Conservation (phyloP, 2,888 invertebrate genomes). For the Pilophorus perplexus region DNA sequence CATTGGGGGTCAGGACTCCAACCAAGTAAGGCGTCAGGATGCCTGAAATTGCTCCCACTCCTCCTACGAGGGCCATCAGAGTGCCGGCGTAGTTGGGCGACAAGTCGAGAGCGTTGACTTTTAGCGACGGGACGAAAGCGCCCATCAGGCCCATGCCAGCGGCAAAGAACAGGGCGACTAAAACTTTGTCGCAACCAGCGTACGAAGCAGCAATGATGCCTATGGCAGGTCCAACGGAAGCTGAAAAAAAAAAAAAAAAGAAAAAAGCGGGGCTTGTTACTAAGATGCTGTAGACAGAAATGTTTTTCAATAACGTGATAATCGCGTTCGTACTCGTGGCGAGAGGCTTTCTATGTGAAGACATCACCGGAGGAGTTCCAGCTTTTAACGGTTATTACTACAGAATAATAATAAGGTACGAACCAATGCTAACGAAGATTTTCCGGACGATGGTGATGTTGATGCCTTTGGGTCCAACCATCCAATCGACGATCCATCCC, state of each 20-base stretch:
- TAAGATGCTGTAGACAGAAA: no score
- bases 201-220: conserved; percentile 50
- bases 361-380: not conserved
- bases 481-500: conserved; percentile 67
- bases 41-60: conserved; percentile 62
- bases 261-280: not conserved
- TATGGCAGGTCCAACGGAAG: conserved; percentile 49
- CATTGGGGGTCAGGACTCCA: conserved; percentile 60
- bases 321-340: no score
- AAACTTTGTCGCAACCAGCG: conserved; percentile 60
- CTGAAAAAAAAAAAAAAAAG: conserved; percentile 43
- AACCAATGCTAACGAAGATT: conserved; percentile 57
- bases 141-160: conserved; percentile 69
- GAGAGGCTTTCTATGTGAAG: no score
- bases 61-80: conserved; percentile 63
- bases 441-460: conserved; percentile 55
- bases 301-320: no score
- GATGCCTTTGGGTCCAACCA: conserved; percentile 53
- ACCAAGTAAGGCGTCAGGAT: conserved; percentile 62
- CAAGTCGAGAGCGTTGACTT: conserved; percentile 65
- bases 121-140: conserved; percentile 68
- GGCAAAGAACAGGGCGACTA: conserved; percentile 63
- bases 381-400: not conserved
- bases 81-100: conserved; percentile 67
- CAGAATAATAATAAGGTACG: conserved; percentile 33